phyloP scores from a whole-genome alignment of 2,888 invertebrate species.

The Mythimna lalbum region DNA sequence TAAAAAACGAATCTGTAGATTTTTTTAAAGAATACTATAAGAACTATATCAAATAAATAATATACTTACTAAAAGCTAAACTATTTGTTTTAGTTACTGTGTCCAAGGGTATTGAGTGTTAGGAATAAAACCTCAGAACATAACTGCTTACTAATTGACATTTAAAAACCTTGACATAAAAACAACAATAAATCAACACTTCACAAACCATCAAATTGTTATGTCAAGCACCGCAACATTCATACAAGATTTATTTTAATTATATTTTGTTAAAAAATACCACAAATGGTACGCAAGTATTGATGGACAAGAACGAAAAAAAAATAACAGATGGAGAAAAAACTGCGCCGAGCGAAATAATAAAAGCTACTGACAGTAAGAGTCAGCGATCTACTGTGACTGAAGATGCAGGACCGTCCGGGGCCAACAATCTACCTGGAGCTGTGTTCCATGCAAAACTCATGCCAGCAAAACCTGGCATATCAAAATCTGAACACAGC shows the following conservation, averaged over 20 bases:
- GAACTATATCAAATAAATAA: too few relatives aligned
- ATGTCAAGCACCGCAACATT: constrained; percentile 65
- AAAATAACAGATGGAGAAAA: constrained; percentile 69
- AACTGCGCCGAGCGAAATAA: constrained; percentile 66
- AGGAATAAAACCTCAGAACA: constrained; percentile 7
- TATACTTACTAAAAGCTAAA: not conserved
- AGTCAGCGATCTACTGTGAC: constrained; percentile 50
- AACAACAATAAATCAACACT: constrained; percentile 44
- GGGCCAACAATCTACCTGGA: constrained; percentile 77
- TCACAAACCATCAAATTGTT: constrained; percentile 59
- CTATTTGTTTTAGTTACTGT: not conserved
- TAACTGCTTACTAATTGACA: constrained; percentile 6
- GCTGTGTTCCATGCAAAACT: constrained; percentile 69
- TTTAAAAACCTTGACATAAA: constrained; percentile 19
- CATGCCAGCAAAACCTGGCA: constrained; percentile 71
- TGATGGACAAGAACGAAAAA: constrained; percentile 82
- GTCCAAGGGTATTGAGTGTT: too few relatives aligned
- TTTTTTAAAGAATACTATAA: not conserved
- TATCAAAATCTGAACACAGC: constrained; percentile 86
- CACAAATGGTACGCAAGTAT: constrained; percentile 78
- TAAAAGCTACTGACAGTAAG: constrained; percentile 56
- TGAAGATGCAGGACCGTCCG: constrained; percentile 85
- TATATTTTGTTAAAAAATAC: constrained; percentile 69
- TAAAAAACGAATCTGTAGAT: not conserved
- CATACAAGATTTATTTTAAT: constrained; percentile 65